A percentile compares a stretch with the other conserved stretches of the same genome.
These are phyloP conservation scores for Recurvirostra avosetta DNA, from an alignment of 2,113 vertebrate genomes.

Conservation along the genomic window DNA sequence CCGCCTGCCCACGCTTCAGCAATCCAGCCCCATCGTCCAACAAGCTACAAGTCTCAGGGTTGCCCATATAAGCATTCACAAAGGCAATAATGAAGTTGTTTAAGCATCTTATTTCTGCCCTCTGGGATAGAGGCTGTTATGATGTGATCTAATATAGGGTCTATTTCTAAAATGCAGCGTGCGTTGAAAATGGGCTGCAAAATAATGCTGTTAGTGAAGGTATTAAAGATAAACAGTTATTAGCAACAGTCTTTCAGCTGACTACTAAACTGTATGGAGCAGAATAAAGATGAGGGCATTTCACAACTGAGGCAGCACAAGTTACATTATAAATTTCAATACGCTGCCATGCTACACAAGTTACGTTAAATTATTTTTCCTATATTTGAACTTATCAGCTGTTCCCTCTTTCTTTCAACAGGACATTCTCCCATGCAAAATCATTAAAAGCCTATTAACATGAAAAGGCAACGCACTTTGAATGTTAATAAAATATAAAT, in stretches of 20 bases:
- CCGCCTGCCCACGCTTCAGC: background rate
- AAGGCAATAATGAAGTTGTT: background rate
- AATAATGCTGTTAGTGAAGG: background rate
- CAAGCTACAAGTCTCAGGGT: background rate
- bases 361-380: background rate
- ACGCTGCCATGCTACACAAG: background rate
- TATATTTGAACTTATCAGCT: background rate
- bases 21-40: background rate
- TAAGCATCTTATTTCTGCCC: background rate
- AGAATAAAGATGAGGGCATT: background rate
- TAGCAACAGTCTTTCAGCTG: background rate
- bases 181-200: background rate
- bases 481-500: slow-evolving; percentile 1
- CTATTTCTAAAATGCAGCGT: background rate
- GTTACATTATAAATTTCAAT: background rate
- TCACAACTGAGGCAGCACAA: background rate
- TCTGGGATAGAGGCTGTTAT: background rate
- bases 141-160: background rate
- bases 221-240: background rate
- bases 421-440: background rate
- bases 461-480: background rate
- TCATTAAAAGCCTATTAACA: background rate
- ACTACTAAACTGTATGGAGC: background rate
- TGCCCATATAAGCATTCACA: background rate
- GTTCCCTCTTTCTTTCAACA: background rate